These are phyloP conservation scores for Tethea ocularis DNA, from an alignment of 2,888 invertebrate genomes.

Conservation along the genomic window DNA sequence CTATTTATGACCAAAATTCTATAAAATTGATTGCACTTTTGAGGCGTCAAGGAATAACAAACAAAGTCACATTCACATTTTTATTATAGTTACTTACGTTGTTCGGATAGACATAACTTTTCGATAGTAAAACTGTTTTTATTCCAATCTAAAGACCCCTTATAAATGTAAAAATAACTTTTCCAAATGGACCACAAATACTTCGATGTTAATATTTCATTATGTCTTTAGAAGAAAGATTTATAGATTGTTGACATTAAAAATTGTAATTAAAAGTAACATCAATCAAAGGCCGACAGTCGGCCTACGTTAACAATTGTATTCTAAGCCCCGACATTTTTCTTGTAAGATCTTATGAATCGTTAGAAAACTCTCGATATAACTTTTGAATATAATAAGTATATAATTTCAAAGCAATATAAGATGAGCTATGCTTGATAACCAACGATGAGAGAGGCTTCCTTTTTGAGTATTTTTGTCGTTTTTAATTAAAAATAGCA, in stretches of 20 bases:
- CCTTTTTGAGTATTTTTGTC: constrained; percentile 30
- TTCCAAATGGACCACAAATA: constrained; percentile 21
- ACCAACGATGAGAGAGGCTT: too few relatives aligned
- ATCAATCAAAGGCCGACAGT: constrained; percentile 60
- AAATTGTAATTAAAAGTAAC: constrained; percentile 70
- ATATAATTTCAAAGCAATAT: too few relatives aligned
- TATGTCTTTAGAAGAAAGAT: constrained; percentile 53
- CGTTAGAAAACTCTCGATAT: constrained; percentile 22
- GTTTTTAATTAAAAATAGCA: constrained; percentile 50
- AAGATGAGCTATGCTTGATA: too few relatives aligned
- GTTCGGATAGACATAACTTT: neutral
- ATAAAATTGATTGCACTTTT: too few relatives aligned
- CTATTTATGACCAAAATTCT: too few relatives aligned
- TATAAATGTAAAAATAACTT: constrained; percentile 4
- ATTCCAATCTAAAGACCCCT: neutral
- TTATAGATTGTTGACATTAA: constrained; percentile 69
- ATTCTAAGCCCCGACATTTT: constrained; percentile 48
- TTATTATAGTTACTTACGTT: too few relatives aligned
- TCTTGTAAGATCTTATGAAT: constrained; percentile 25
- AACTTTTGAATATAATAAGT: too few relatives aligned
- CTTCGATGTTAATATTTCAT: constrained; percentile 44
- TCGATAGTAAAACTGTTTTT: too few relatives aligned
- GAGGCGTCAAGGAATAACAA: too few relatives aligned
- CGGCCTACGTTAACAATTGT: constrained; percentile 46
- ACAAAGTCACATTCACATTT: too few relatives aligned